Evolutionary conservation across 2,113 vertebrate species (phyloP), one percentile per base, ranked within the genome.

Genomic region (Tor tambroides): DNA sequence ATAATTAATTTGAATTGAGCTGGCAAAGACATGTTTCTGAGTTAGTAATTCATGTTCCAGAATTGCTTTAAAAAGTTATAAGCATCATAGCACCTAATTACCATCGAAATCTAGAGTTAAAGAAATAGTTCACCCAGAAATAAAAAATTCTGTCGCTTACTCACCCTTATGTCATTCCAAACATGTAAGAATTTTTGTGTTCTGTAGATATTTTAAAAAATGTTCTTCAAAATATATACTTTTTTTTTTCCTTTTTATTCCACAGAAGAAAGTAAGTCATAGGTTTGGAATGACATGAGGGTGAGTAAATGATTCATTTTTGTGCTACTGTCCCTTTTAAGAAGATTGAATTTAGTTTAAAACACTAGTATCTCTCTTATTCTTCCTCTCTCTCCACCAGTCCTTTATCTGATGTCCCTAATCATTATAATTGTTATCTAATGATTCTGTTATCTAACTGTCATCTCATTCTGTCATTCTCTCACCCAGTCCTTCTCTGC

Each of bases 381-480:
- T 28, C 51, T 85, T 54, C n/a, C 4, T 84, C 83, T 35, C 19
- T 85, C 21, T 67, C 21, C 28, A 14, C 65, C 30, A 28, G 14
- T 77, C 21, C n/a, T 59, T 74, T 41, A 74, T 69, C 43, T 41
- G 67, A 49, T 19, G 41, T n/a, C 41, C 41, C 41, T 28, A 65
- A 82, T 82, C 83, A 74, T 74, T 32, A 41, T 74, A 74, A 84
- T 51, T 56, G 32, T 59, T 59, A 56, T 84, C 32, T 84, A 83
- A 83, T 83, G 46, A 83, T 71, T 61, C 49, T 56, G 23, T 74
- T 59, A 72, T 84, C 32, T 84, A 71, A 83, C 49, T 35, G 43
- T 71, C 12, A 49, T n/a, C 63, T 56, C 49, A 41, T 28, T 56
- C 23, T 23, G 6, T 86, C 77, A 69, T 79, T 80, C 38, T 85